These are phyloP conservation scores for Tetramorium bicarinatum DNA, from an alignment of 2,888 invertebrate genomes.

Conservation along the genomic window DNA sequence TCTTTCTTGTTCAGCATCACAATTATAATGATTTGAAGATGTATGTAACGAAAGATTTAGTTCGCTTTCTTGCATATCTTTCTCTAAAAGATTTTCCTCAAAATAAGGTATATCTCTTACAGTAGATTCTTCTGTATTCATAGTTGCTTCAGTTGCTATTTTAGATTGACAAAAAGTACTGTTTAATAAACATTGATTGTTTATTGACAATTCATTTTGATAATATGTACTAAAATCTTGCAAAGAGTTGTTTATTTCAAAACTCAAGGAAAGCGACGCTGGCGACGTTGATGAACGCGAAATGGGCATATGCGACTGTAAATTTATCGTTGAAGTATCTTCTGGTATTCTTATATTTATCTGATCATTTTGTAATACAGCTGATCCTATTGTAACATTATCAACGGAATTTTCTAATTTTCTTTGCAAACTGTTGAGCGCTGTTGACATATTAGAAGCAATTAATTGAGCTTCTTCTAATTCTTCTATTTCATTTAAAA, in stretches of 20 bases:
- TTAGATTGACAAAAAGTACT: conserved; percentile 52
- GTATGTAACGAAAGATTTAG: conserved; percentile 4
- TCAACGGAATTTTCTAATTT: conserved; percentile 11
- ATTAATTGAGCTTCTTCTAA: neutral
- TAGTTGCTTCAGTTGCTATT: neutral
- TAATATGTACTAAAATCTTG: conserved; percentile 49
- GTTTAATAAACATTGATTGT: conserved; percentile 55
- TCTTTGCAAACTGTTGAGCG: neutral
- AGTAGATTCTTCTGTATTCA: neutral
- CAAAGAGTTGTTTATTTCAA: conserved; percentile 43
- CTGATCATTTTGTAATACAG: neutral
- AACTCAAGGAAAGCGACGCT: conserved; percentile 48
- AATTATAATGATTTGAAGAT: neutral
- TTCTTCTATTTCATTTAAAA: neutral
- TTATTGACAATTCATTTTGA: conserved; percentile 44
- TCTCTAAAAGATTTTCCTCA: neutral
- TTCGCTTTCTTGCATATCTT: neutral
- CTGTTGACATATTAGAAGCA: neutral
- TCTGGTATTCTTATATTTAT: conserved; percentile 3
- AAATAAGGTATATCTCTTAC: neutral
- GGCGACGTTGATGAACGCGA: conserved; percentile 68
- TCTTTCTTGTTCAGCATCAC: neutral
- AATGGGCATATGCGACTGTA: conserved; percentile 34
- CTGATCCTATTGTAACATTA: neutral
- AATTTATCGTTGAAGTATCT: conserved; percentile 42